Percentiles rank a stretch among this genome's conserved stretches.
phyloP scores from a whole-genome alignment of 2,797 vertebrate genomes.

The Rhynchonycteris naso region DNA sequence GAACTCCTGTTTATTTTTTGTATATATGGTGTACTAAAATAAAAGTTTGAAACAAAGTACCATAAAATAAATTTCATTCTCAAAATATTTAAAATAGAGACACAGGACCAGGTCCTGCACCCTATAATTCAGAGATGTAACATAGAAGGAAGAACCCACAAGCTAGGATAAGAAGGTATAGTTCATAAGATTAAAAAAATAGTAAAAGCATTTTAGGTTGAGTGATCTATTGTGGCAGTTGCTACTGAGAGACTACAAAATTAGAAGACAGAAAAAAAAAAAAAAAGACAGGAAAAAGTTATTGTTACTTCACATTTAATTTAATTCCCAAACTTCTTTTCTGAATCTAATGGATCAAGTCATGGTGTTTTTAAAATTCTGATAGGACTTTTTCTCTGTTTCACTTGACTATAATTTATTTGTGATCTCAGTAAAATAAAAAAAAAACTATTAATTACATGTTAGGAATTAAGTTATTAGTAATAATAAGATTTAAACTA shows the following conservation, averaged over 20 bases:
- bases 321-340: not conserved
- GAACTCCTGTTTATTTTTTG: not conserved
- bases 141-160: not conserved
- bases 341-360: not conserved
- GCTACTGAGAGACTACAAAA: not conserved
- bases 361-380: not conserved
- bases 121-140: not conserved
- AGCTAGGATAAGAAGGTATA: not conserved
- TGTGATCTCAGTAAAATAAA: not conserved
- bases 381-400: not conserved
- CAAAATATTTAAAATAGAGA: not conserved
- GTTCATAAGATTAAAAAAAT: not conserved
- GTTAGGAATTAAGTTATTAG: not conserved
- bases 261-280: not conserved
- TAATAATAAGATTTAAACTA: not conserved
- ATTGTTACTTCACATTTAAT: not conserved
- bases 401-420: not conserved
- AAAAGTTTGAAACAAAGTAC: not conserved
- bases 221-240: not conserved
- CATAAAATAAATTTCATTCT: not conserved
- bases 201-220: not conserved
- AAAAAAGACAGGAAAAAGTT: not conserved
- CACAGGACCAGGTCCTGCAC: not conserved
- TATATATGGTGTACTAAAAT: not conserved
- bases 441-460: not conserved